Percentiles rank a stretch among this genome's conserved stretches.
phyloP scores from a whole-genome alignment of 2,113 vertebrate species.

The Istiophorus platypterus region DNA sequence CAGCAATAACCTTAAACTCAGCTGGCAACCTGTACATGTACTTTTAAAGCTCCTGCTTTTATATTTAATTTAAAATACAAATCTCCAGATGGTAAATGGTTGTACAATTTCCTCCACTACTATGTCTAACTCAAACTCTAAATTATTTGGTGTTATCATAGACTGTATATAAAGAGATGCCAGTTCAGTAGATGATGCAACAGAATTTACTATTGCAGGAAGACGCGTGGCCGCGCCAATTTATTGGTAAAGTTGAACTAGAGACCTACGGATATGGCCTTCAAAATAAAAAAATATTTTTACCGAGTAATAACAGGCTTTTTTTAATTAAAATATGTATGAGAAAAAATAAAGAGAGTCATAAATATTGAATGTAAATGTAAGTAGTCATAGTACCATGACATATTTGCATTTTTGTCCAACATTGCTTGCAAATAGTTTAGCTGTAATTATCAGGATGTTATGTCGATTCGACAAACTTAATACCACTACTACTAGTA shows the following conservation, averaged over 20 bases:
- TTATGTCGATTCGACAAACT: not conserved
- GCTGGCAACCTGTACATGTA: too few relatives aligned
- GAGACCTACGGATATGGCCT: not conserved
- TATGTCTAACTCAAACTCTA: too few relatives aligned
- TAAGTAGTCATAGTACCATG: not conserved
- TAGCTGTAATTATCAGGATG: not conserved
- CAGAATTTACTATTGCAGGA: not conserved
- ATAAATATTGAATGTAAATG: not conserved
- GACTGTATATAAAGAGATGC: not conserved
- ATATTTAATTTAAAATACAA: too few relatives aligned
- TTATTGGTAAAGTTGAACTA: too few relatives aligned
- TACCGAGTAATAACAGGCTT: not conserved
- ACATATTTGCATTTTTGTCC: too few relatives aligned
- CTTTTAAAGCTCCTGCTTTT: too few relatives aligned
- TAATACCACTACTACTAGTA: not conserved
- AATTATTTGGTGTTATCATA: too few relatives aligned
- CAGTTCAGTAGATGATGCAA: not conserved
- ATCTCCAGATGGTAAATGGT: too few relatives aligned
- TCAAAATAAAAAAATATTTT: not conserved
- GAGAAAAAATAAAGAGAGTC: not conserved
- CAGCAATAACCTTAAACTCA: too few relatives aligned
- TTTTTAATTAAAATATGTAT: not conserved
- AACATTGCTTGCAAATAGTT: not conserved
- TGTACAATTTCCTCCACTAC: too few relatives aligned
- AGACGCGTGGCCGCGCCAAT: too few relatives aligned